These are phyloP conservation scores for Cladorhizidae sp. DNA, from an alignment of 37 sponge, comb jelly and placozoan genomes.

Conservation along the genomic window DNA sequence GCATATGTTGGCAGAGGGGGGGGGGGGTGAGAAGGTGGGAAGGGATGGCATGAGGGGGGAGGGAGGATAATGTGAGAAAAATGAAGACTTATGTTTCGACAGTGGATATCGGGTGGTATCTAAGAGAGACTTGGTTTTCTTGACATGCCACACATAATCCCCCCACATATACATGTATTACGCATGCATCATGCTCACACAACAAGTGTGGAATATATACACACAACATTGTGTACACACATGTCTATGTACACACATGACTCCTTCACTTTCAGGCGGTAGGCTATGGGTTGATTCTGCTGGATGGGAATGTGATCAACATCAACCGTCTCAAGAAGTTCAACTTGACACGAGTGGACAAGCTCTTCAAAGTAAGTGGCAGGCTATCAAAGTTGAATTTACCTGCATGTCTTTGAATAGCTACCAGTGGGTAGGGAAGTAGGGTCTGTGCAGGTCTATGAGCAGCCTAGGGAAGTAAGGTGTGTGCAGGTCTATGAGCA, in stretches of 20 bases:
- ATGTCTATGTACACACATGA: conserved; percentile 8
- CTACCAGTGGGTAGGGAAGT: no score
- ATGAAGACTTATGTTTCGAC: no score
- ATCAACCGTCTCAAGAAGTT: conserved; percentile 88
- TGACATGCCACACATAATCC: no score
- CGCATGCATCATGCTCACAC: not conserved
- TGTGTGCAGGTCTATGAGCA: not conserved
- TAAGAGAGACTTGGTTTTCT: no score
- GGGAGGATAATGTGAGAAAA: no score
- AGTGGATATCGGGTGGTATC: no score
- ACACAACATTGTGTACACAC: not conserved
- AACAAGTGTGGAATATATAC: not conserved
- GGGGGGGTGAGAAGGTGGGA: not conserved
- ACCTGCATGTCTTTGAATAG: no score
- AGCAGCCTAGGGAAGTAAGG: not conserved
- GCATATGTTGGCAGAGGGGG: no score
- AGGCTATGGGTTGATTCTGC: conserved; percentile 83
- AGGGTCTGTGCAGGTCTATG: not conserved
- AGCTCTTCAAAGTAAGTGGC: conserved; percentile 78
- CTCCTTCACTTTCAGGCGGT: conserved; percentile 68
- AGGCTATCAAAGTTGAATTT: no score
- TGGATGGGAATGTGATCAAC: conserved; percentile 89
- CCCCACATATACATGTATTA: no score
- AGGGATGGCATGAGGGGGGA: no score
- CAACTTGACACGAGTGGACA: conserved; percentile 80